Conservation (phyloP, 2,888 invertebrate species). For the Icerya purchasi region DNA sequence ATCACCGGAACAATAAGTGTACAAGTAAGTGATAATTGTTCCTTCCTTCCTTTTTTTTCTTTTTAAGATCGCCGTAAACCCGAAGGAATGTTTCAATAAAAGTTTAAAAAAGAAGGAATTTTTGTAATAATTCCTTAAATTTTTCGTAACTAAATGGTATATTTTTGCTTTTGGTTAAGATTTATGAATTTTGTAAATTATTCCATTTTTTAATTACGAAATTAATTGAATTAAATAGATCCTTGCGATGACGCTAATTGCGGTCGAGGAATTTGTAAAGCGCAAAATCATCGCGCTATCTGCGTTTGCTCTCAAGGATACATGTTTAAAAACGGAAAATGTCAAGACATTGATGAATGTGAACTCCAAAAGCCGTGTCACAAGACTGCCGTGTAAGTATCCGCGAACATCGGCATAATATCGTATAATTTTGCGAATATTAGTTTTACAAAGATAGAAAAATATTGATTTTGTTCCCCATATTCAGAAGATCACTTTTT, state of each 20-base stretch:
- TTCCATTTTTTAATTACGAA: constrained; percentile 8
- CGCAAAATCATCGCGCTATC: constrained; percentile 58
- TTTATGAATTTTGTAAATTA: not conserved
- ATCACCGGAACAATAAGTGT: constrained; percentile 51
- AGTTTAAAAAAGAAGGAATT: too few relatives aligned
- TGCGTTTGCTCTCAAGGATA: constrained; percentile 80
- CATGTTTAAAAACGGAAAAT: constrained; percentile 52
- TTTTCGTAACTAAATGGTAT: too few relatives aligned
- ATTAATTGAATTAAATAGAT: constrained; percentile 28
- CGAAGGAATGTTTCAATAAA: too few relatives aligned
- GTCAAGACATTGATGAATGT: constrained; percentile 67
- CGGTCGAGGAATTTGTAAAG: constrained; percentile 63
- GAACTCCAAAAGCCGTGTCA: constrained; percentile 48
- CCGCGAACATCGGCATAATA: not conserved
- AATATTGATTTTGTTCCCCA: too few relatives aligned
- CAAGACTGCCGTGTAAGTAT: constrained; percentile 35
- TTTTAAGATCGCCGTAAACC: too few relatives aligned
- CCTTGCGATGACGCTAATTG: constrained; percentile 60
- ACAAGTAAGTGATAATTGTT: constrained; percentile 48
- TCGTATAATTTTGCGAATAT: too few relatives aligned
- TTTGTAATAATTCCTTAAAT: too few relatives aligned
- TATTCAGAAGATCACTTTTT: too few relatives aligned
- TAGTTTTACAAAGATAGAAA: too few relatives aligned
- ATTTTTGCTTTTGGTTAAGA: too few relatives aligned
- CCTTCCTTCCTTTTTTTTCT: too few relatives aligned